Evolutionary conservation across 2,797 vertebrate genomes (phyloP).

Genomic region (Coendou prehensilis): DNA sequence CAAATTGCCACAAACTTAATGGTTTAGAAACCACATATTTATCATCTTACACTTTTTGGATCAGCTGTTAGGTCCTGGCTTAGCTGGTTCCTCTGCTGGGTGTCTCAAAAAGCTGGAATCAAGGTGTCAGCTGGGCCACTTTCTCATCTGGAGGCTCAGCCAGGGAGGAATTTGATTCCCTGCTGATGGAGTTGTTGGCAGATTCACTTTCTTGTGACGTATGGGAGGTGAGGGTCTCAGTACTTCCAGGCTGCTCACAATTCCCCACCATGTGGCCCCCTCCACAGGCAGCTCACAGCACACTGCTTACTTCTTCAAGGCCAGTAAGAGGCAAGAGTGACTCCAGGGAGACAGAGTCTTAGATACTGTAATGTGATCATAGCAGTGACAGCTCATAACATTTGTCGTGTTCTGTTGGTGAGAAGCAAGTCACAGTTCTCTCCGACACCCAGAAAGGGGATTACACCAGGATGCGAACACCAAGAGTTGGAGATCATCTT

Average conservation of each 20-base stretch:
- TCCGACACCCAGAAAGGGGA: background rate
- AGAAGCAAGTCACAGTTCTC: background rate
- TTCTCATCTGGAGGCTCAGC: background rate
- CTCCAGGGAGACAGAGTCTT: background rate
- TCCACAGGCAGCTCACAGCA: background rate
- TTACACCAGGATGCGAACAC: background rate
- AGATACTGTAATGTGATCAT: background rate
- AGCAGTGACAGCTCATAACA: background rate
- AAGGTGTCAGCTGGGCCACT: background rate
- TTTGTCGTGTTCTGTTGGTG: background rate
- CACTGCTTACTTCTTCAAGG: background rate
- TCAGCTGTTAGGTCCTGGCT: background rate
- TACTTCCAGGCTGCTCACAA: background rate
- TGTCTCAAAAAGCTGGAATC: background rate
- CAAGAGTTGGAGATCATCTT: background rate
- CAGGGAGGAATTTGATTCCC: background rate
- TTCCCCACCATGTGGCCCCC: background rate
- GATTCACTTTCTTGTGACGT: background rate
- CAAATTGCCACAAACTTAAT: background rate
- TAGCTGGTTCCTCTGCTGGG: conserved; percentile 1
- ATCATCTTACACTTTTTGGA: conserved; percentile 6
- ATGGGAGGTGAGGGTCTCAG: background rate
- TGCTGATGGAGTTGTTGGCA: background rate
- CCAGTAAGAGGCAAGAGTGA: background rate
- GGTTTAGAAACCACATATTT: background rate